Conservation (phyloP, 2,113 vertebrate genomes). For the Pristiophorus japonicus region DNA sequence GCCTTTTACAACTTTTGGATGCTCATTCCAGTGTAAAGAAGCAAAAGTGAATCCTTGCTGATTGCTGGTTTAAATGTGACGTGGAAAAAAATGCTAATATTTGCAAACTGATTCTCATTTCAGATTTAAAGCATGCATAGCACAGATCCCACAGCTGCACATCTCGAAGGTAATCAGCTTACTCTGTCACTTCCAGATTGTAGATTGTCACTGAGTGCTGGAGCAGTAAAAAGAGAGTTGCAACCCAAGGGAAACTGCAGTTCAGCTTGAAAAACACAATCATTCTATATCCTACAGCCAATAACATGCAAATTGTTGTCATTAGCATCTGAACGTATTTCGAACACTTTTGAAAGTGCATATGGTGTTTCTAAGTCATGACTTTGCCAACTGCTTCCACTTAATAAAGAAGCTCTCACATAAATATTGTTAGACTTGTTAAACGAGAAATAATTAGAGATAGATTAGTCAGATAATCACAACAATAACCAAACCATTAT, state of each 20-base stretch:
- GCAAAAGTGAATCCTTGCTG: neutral
- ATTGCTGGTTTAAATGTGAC: neutral
- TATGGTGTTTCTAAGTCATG: neutral
- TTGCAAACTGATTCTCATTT: neutral
- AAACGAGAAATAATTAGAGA: too few species aligned
- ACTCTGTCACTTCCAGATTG: neutral
- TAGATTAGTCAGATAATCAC: too few species aligned
- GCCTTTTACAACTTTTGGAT: neutral
- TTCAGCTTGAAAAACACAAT: conserved; percentile 11
- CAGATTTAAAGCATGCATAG: neutral
- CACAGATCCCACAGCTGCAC: neutral
- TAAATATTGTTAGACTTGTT: too few species aligned
- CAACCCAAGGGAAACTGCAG: neutral
- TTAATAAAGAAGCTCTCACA: neutral
- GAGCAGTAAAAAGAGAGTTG: neutral
- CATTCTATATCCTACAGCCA: neutral
- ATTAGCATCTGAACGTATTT: neutral
- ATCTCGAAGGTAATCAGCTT: neutral
- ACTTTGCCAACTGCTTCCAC: neutral
- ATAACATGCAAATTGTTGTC: neutral
- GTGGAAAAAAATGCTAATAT: neutral
- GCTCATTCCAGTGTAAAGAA: neutral
- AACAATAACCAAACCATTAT: neutral
- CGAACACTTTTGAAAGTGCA: neutral
- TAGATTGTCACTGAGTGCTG: neutral